Evolutionary conservation across 2,888 invertebrate species (phyloP).

Genomic region (Clitarchus hookeri): DNA sequence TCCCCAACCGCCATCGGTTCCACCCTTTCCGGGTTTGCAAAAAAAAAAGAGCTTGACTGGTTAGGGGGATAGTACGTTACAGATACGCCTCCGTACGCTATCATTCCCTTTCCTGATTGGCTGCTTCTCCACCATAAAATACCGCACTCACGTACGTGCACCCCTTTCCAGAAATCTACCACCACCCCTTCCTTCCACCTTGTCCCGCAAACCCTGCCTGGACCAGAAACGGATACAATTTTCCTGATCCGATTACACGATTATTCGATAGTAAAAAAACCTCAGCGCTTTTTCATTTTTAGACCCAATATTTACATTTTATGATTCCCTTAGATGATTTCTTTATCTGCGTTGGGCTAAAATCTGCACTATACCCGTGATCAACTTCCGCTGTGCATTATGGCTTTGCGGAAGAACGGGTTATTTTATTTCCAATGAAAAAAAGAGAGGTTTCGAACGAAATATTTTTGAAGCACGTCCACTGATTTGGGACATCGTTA

Average conservation of each 20-base stretch:
- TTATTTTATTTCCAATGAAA: too few relatives aligned
- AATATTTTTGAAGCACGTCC: too few relatives aligned
- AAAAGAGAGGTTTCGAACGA: too few relatives aligned
- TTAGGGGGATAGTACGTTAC: background rate
- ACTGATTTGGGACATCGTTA: too few relatives aligned
- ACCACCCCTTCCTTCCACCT: background rate
- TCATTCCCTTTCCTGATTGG: background rate
- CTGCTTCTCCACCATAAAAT: background rate
- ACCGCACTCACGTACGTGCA: slow-evolving; percentile 2
- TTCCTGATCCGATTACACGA: slow-evolving; percentile 4
- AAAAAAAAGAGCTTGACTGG: background rate
- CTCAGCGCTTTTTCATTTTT: background rate
- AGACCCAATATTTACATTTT: background rate
- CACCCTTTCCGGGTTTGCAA: background rate
- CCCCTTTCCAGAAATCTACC: background rate
- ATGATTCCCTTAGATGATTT: background rate
- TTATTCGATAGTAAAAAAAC: background rate
- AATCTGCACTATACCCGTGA: background rate
- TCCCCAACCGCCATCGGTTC: background rate
- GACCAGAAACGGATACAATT: background rate
- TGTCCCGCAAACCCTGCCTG: background rate
- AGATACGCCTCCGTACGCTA: background rate
- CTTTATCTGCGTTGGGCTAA: background rate
- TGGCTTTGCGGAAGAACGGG: too few relatives aligned
- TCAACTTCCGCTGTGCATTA: too few relatives aligned